Conservation (phyloP, 2,797 vertebrate genomes). For the Austrolebias charrua region DNA sequence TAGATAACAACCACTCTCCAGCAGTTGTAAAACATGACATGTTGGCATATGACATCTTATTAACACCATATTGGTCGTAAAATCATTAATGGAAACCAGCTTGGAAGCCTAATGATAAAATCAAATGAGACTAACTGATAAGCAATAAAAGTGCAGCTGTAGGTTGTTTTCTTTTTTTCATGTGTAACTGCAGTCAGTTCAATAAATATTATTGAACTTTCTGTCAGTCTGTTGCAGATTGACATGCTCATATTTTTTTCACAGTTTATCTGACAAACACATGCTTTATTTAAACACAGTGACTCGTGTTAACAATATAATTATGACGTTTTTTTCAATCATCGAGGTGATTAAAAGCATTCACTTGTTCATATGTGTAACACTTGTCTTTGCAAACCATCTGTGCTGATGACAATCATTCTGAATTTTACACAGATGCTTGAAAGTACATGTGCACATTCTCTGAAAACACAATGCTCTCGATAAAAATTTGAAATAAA, state of each 20-base stretch:
- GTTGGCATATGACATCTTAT: slow-evolving; percentile 7
- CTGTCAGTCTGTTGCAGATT: background rate
- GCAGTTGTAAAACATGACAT: slow-evolving; percentile 13
- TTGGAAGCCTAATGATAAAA: slow-evolving; percentile 2
- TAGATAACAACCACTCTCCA: slow-evolving; percentile 16
- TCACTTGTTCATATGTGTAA: background rate
- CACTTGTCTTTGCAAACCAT: background rate
- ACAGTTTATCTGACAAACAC: slow-evolving; percentile 2
- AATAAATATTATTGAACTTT: background rate
- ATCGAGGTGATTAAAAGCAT: background rate
- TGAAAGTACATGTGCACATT: slow-evolving; percentile 7
- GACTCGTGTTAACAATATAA: background rate
- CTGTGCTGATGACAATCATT: background rate
- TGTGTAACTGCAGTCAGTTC: background rate
- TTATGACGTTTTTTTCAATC: background rate
- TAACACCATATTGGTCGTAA: slow-evolving; percentile 14
- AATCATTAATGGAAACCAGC: slow-evolving; percentile 11
- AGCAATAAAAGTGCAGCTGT: background rate
- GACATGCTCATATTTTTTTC: background rate
- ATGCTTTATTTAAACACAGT: background rate
- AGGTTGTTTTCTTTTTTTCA: background rate
- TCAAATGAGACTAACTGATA: background rate
- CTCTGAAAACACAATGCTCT: slow-evolving; percentile 9
- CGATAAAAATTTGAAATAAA: slow-evolving; percentile 8
- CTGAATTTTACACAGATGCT: background rate